Conservation (phyloP, 2,113 vertebrate species). For the Brachypodius melanocephalos region DNA sequence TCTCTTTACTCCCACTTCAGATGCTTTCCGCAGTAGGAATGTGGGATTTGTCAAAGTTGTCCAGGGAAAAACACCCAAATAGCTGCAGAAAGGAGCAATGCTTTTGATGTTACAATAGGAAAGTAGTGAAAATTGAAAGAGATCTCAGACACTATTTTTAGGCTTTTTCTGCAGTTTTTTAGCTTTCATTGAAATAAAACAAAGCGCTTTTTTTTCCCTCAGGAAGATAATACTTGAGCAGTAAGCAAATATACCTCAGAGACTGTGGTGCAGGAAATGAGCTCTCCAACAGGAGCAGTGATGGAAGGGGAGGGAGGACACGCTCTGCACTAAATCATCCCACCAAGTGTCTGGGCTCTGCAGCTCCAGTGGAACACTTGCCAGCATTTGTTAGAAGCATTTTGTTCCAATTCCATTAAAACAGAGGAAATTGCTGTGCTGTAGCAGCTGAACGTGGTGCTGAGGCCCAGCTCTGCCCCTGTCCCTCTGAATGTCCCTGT, state of each 20-base stretch:
- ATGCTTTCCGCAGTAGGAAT: background rate
- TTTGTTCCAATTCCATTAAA: background rate
- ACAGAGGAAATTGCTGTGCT: background rate
- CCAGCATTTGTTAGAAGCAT: background rate
- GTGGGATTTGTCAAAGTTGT: background rate
- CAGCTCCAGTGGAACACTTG: background rate
- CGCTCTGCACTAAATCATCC: background rate
- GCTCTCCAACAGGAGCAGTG: background rate
- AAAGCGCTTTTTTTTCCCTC: background rate
- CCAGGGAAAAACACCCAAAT: background rate
- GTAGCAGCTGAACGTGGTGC: background rate
- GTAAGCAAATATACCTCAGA: slow-evolving; percentile 9
- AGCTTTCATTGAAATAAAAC: slow-evolving; percentile 32
- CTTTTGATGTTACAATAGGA: background rate
- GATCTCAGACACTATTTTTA: slow-evolving; percentile 6
- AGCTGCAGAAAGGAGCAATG: background rate
- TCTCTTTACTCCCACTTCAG: background rate
- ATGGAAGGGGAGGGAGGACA: slow-evolving; percentile 9
- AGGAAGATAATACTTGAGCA: background rate
- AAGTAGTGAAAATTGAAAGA: background rate
- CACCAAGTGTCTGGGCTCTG: background rate
- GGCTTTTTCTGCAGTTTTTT: slow-evolving; percentile 11
- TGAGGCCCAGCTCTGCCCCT: background rate
- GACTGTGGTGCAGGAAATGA: background rate
- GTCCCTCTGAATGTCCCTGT: background rate